phyloP scores from a whole-genome alignment of 2,888 invertebrate genomes.

The Drosophila pseudotakahashii region DNA sequence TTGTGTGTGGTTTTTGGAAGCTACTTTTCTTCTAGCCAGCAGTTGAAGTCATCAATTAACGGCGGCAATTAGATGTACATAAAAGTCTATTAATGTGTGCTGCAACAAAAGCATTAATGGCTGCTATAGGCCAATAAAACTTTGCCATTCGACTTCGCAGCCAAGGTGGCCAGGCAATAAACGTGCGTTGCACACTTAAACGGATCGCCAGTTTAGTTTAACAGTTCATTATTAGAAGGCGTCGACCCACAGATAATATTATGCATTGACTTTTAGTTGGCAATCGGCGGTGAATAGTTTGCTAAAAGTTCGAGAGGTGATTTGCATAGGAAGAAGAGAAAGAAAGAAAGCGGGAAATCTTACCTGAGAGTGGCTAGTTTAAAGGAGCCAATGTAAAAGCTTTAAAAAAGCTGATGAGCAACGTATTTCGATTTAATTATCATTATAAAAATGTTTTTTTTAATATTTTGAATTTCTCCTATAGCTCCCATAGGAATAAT shows the following conservation, averaged over 20 bases:
- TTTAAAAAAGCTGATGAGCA: no score
- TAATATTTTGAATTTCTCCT: no score
- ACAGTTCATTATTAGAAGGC: slow-evolving; percentile 1
- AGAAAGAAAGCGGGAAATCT: no score
- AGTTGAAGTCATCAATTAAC: slow-evolving; percentile 48
- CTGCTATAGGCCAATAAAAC: slow-evolving; percentile 64
- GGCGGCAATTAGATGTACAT: slow-evolving; percentile 43
- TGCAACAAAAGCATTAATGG: slow-evolving; percentile 56
- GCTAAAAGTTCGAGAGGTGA: slow-evolving; percentile 14
- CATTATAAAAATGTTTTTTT: no score
- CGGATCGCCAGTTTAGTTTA: slow-evolving; percentile 16
- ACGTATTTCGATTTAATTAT: no score
- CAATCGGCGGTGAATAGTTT: slow-evolving; percentile 7
- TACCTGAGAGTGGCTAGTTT: no score
- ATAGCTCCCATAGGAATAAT: no score
- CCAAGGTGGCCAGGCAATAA: slow-evolving; percentile 45
- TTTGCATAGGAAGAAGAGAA: slow-evolving; percentile 12
- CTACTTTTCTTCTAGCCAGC: not conserved
- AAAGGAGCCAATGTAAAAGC: not conserved
- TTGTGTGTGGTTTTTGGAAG: not conserved
- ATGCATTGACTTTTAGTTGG: slow-evolving; percentile 52
- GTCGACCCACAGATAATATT: slow-evolving; percentile 33
- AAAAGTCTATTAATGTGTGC: slow-evolving; percentile 46
- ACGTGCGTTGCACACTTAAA: slow-evolving; percentile 61
- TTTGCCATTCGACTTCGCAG: slow-evolving; percentile 21